phyloP scores from a whole-genome alignment of 2,113 vertebrate species.

The Conger conger region DNA sequence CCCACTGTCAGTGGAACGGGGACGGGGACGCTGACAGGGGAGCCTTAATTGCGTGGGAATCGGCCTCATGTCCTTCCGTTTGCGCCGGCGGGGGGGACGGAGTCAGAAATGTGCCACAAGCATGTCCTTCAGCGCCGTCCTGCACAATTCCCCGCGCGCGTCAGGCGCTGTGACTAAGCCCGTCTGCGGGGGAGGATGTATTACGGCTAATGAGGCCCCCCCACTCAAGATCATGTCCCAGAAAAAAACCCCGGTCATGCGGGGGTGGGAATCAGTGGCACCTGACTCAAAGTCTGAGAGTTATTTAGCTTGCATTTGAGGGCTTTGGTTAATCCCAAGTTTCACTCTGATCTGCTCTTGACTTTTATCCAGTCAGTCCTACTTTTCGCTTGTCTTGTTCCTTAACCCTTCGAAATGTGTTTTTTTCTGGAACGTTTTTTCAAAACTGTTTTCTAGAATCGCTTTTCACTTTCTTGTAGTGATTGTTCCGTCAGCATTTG shows the following conservation, averaged over 20 bases:
- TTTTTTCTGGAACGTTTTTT: too few relatives aligned
- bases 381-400: background rate
- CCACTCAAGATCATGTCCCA: background rate
- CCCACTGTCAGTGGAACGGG: constrained; percentile 47
- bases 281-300: background rate
- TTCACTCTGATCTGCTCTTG: background rate
- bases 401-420: too few relatives aligned
- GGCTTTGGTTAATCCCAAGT: background rate
- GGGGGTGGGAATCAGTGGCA: too few relatives aligned
- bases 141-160: background rate
- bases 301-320: background rate
- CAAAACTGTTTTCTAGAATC: too few relatives aligned
- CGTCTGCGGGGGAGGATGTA: background rate
- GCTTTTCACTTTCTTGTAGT: too few relatives aligned
- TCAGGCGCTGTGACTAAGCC: background rate
- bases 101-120: background rate
- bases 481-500: too few relatives aligned
- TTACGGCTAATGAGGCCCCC: background rate
- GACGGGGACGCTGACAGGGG: constrained; percentile 56
- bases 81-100: constrained; percentile 20
- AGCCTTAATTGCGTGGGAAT: constrained; percentile 64
- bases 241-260: background rate
- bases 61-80: constrained; percentile 36
- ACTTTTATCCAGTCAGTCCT: background rate
- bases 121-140: background rate